Evolutionary conservation across 1,140 invertebrate genomes (phyloP), one percentile per base, ranked within the genome.

Genomic region (Drosophila orena): DNA sequence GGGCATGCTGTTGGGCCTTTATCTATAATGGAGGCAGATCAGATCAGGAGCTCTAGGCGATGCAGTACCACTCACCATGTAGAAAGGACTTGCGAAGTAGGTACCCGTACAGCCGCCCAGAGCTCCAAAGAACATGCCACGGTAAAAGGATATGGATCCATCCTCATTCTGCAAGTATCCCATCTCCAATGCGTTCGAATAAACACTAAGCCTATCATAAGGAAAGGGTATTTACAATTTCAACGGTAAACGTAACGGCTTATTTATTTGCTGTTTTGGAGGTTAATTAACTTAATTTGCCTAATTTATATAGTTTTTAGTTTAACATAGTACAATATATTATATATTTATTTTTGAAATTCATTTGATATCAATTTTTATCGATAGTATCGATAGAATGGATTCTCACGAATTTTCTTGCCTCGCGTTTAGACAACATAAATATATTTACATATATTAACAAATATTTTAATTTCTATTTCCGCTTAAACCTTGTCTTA

Each of bases 1-100:
- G 95, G 0, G 97, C 95, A 91, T 99, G 98, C 12, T 98, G 92
- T 83, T 98, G 96, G 0, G 97, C 98, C 93, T 99, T 99, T 10
- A 98, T 94, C 92, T 92, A 34, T 8, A 69, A 79, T 15, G 53
- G 15, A n/a, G 14, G 0, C 0, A 12, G 11, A 40, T 14, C 1
- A 11, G 2, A 60, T 49, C 1, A 2, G 4, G 55, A 27, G 46
- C 6, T 55, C 24, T 27, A 17, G 22, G 11, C 17, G 2, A 15
- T 1, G 24, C 0, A 24, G 0, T 24, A 24, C 12, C 7, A 66
- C 27, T 64, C 12, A 66, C 64, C 64, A 66, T 64, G 30, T 65
- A 66, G 5, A 66, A 64, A 0, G 60, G 60, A 34, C 60, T 64
- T 12, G n/a, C 27, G 0, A 59, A 1, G 12, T 22, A 44, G 6